A percentile compares a stretch with the other conserved stretches of the same genome.
These are phyloP conservation scores for Daktulosphaira vitifoliae DNA, from an alignment of 1,140 invertebrate species.

Conservation along the genomic window DNA sequence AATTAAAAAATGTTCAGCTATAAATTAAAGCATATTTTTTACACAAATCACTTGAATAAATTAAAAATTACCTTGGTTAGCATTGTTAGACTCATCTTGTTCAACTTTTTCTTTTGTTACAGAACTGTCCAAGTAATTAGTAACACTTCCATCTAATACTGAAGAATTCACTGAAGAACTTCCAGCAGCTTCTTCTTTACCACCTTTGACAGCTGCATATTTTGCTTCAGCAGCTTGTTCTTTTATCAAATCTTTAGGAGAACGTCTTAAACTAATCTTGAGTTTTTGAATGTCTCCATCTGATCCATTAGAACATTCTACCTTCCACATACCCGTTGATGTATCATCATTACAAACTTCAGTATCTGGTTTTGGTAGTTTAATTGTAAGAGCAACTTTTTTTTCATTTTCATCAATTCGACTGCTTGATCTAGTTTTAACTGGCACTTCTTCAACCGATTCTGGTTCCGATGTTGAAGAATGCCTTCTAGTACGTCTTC, in stretches of 20 bases:
- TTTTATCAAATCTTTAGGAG: conserved; percentile 40
- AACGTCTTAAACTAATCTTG: conserved; percentile 47
- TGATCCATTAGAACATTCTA: conserved; percentile 48
- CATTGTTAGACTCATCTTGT: conserved; percentile 35
- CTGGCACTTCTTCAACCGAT: neutral
- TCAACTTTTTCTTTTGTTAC: conserved; percentile 36
- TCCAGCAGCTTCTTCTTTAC: conserved; percentile 21
- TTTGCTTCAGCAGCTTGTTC: conserved; percentile 37
- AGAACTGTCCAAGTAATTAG: conserved; percentile 38
- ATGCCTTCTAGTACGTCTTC: conserved; percentile 17
- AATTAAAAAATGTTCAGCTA: too few species aligned
- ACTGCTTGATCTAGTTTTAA: conserved; percentile 3
- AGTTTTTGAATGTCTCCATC: conserved; percentile 49
- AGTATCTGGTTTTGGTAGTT: conserved; percentile 15
- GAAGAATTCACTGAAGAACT: conserved; percentile 7
- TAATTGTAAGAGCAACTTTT: conserved; percentile 14
- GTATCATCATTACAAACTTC: conserved; percentile 32
- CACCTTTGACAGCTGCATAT: conserved; percentile 28
- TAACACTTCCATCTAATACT: conserved; percentile 17
- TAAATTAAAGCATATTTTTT: too few species aligned
- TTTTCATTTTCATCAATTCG: neutral
- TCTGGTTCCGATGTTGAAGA: conserved; percentile 15
- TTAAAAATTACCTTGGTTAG: conserved; percentile 33
- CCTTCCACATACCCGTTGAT: conserved; percentile 46
- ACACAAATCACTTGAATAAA: too few species aligned